phyloP scores from a whole-genome alignment of 2,113 vertebrate genomes.

The Zosterops borbonicus region DNA sequence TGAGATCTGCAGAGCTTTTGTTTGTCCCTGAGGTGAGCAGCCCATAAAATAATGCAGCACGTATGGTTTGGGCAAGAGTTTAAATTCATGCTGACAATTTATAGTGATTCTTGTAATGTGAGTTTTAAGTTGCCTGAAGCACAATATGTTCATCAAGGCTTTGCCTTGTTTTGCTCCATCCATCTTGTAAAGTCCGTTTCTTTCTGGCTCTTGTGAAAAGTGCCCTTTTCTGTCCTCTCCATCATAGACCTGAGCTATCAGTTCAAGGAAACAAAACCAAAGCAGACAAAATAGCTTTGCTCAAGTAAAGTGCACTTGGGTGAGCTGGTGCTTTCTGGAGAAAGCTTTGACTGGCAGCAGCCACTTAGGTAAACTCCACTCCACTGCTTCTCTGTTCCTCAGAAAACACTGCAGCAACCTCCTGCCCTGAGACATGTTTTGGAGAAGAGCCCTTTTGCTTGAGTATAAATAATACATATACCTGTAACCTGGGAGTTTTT shows the following conservation, averaged over 20 bases:
- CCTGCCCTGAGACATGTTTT: not conserved
- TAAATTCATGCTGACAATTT: not conserved
- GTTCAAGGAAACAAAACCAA: not conserved
- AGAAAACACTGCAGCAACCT: not conserved
- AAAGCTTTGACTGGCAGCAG: not conserved
- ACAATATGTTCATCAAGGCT: not conserved
- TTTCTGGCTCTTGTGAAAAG: not conserved
- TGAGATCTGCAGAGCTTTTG: not conserved
- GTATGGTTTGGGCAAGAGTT: not conserved
- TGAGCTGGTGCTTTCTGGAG: not conserved
- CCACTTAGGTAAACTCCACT: not conserved
- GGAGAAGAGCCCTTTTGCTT: not conserved
- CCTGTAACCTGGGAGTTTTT: not conserved
- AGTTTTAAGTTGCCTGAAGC: not conserved
- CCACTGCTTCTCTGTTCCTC: not conserved
- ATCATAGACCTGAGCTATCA: not conserved
- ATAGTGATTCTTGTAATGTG: not conserved
- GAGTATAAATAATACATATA: not conserved
- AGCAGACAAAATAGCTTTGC: not conserved
- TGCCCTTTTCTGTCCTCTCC: not conserved
- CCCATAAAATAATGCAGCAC: rapidly evolving
- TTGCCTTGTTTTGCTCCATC: not conserved
- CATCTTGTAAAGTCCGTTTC: not conserved
- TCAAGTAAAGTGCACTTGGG: not conserved
- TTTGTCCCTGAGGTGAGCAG: not conserved